Conservation (phyloP, 53 echinoderm and acorn worm species). For the Temnopleurus reevesii region DNA sequence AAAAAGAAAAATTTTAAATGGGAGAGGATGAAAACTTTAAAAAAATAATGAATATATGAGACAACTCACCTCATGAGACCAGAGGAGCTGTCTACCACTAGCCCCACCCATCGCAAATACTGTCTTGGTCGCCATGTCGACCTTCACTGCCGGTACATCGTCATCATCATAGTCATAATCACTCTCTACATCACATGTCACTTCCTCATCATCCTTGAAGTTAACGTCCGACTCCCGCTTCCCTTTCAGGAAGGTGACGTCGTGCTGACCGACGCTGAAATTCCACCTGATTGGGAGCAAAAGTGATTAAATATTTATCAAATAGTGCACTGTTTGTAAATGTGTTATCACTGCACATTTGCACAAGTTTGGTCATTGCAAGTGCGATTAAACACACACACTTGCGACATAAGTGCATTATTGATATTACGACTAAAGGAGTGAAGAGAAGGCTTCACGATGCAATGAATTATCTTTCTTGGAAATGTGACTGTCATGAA, state of each 20-base stretch:
- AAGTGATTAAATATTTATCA: too few species aligned
- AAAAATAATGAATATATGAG: not conserved
- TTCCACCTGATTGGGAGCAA: conserved; percentile 99
- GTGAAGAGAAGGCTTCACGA: too few species aligned
- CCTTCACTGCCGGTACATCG: conserved; percentile 63
- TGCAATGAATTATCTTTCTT: too few species aligned
- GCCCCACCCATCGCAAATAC: conserved; percentile 73
- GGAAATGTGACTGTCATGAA: too few species aligned
- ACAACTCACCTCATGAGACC: conserved; percentile 80
- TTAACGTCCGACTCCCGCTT: not conserved
- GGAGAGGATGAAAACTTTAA: too few species aligned
- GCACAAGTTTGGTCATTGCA: too few species aligned
- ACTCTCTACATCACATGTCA: conserved; percentile 61
- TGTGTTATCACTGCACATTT: too few species aligned
- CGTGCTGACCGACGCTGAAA: conserved; percentile 97
- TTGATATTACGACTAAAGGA: too few species aligned
- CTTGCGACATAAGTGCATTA: too few species aligned
- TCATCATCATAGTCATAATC: conserved; percentile 58
- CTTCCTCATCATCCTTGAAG: conserved; percentile 20
- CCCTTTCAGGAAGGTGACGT: conserved; percentile 78
- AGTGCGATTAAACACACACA: too few species aligned
- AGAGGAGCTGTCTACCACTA: conserved; percentile 66
- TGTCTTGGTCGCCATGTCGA: conserved; percentile 79
- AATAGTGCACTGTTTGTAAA: too few species aligned
- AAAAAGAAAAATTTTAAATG: too few species aligned